A percentile compares a stretch with the other conserved stretches of the same genome.
phyloP scores from a whole-genome alignment of 1,140 invertebrate species.

The Drosophila sp. region DNA sequence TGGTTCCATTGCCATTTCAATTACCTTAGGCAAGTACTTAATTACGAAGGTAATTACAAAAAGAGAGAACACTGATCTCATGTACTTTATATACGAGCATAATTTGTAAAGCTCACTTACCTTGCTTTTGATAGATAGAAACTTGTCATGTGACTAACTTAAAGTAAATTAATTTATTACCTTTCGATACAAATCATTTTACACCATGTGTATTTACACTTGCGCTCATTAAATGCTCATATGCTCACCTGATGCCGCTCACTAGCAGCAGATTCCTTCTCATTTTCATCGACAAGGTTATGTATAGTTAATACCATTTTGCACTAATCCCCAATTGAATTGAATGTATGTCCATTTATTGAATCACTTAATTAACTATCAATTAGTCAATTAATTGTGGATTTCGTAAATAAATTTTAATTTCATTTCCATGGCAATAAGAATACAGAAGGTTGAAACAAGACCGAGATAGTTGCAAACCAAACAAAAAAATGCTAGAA shows the following conservation, averaged over 20 bases:
- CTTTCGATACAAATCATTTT: not conserved
- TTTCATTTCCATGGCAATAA: constrained; percentile 11
- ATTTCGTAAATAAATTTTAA: constrained; percentile 11
- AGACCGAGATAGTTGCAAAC: not conserved
- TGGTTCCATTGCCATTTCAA: not conserved
- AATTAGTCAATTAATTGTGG: constrained; percentile 24
- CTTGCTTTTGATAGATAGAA: not conserved
- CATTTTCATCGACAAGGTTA: constrained; percentile 54
- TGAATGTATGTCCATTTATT: not conserved
- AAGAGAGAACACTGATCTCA: not conserved
- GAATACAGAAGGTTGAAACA: not conserved
- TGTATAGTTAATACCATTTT: constrained; percentile 66
- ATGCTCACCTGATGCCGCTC: constrained; percentile 44
- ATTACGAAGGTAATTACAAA: not conserved
- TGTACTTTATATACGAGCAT: not conserved
- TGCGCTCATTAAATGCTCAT: not conserved
- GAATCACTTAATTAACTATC: constrained; percentile 16
- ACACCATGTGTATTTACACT: not conserved
- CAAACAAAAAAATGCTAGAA: not conserved
- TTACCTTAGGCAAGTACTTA: not conserved
- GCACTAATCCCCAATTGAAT: constrained; percentile 15
- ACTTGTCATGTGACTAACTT: too few relatives aligned
- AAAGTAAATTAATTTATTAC: not conserved
- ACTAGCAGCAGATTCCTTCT: constrained; percentile 21
- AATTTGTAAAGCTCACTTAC: not conserved